Conservation (phyloP, 2,113 vertebrate genomes). For the Elephantulus edwardii region DNA sequence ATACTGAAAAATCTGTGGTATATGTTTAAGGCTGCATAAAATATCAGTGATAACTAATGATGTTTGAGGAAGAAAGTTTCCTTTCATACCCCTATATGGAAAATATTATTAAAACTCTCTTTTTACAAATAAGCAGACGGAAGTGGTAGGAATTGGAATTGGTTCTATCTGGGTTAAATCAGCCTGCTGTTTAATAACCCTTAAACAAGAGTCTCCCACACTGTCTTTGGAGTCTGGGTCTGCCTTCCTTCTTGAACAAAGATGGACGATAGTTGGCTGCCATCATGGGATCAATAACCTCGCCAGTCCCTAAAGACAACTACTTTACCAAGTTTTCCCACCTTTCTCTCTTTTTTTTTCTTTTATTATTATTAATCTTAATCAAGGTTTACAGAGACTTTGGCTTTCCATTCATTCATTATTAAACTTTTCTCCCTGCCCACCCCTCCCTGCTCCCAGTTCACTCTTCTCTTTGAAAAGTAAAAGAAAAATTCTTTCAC, state of each 20-base stretch:
- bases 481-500: too few relatives aligned
- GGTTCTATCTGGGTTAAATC: slow-evolving; percentile 6
- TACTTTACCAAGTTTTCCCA: background rate
- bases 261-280: background rate
- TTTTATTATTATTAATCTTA: too few relatives aligned
- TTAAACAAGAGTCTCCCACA: background rate
- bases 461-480: too few relatives aligned
- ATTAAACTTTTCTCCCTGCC: too few relatives aligned
- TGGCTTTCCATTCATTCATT: too few relatives aligned
- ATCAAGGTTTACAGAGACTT: too few relatives aligned
- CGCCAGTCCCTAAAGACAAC: background rate
- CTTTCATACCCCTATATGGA: background rate
- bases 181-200: background rate
- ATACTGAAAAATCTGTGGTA: slow-evolving; percentile 33
- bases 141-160: slow-evolving; percentile 9
- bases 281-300: background rate
- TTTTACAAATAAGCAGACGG: slow-evolving; percentile 48
- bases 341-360: too few relatives aligned
- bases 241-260: background rate
- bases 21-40: slow-evolving; percentile 36
- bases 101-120: slow-evolving; percentile 30
- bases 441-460: too few relatives aligned
- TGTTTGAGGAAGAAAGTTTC: background rate
- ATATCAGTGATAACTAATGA: slow-evolving; percentile 27
- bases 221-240: background rate